Evolutionary conservation across 2,888 invertebrate genomes (phyloP), one percentile per base, ranked within the genome.

Genomic region (Caenorhabditis wallacei): DNA sequence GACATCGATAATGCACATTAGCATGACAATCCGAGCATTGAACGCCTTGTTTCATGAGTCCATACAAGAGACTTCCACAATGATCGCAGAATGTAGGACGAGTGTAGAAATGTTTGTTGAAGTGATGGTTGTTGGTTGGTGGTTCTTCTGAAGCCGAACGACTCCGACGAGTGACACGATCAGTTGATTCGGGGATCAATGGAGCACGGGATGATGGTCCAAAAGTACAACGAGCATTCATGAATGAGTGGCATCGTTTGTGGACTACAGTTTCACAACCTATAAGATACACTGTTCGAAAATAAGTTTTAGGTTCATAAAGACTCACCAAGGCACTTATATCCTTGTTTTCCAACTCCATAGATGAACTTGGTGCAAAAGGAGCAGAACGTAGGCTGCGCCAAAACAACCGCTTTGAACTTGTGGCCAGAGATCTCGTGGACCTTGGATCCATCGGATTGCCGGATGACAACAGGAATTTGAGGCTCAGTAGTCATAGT

Each of bases 31-130:
- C 57, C 16, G 51, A 4, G 43, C 79, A 80, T 57, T 71, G 79
- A 26, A 59, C 71, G 0, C 79, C 79, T 51, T 80, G 79, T 2
- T 51, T 57, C 43, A 56, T 59, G 10, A 80, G 18, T 1, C 79
- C 79, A 30, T 71, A 80, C 11, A 80, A 48, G 22, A 80, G 35
- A 8, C 66, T 71, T 37, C 79, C 79, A 30, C 79, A 80, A 24
- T 80, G 79, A 64, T 80, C 63, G 46, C 79, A 80, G 46, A 71
- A 71, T 22, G 79, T 80, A 10, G 79, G 79, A 16, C 71, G 70
- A 20, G 43, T 48, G 61, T 66, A 80, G 26, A 66, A 59, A 37
- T 72, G 79, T 1, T 57, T 40, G 57, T 57, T 59, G 53, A 80
- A 80, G 66, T 66, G 64, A 13, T 80, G 79, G 8, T 35, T 69